phyloP scores from a whole-genome alignment of 2,888 invertebrate genomes.

The Elysia crispata region DNA sequence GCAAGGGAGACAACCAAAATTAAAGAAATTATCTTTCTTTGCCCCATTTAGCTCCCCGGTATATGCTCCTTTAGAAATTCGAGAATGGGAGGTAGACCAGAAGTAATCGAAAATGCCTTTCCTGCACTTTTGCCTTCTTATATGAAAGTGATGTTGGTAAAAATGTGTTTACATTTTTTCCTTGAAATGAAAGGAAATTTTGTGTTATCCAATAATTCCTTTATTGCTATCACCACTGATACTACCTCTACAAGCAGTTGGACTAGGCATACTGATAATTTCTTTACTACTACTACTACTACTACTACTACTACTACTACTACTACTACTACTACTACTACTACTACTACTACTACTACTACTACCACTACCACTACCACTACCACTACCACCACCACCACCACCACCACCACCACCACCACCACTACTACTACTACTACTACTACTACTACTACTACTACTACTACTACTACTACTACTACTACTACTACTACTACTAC shows the following conservation, averaged over 20 bases:
- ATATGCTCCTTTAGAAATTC: too few species aligned
- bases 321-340: slow-evolving; percentile 26
- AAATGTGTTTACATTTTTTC: too few species aligned
- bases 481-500: slow-evolving; percentile 21
- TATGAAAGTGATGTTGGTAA: too few species aligned
- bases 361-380: slow-evolving; percentile 1
- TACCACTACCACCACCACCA: background rate
- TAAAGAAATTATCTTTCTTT: too few species aligned
- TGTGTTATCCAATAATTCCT: too few species aligned
- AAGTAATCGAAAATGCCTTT: too few species aligned
- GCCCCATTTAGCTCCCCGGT: too few species aligned
- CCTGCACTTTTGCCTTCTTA: too few species aligned
- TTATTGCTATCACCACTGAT: too few species aligned
- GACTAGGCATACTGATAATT: background rate
- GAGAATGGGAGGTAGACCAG: too few species aligned
- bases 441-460: slow-evolving; percentile 3
- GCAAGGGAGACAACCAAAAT: too few species aligned
- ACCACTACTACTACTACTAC: slow-evolving; percentile 16
- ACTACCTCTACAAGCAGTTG: background rate
- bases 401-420: background rate
- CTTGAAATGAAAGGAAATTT: too few species aligned
- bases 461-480: slow-evolving; percentile 20
- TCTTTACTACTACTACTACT: slow-evolving; percentile 17
- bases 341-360: slow-evolving; percentile 12
- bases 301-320: slow-evolving; percentile 25